These are phyloP conservation scores for Limonius californicus DNA, from an alignment of 1,140 invertebrate genomes.

Conservation along the genomic window DNA sequence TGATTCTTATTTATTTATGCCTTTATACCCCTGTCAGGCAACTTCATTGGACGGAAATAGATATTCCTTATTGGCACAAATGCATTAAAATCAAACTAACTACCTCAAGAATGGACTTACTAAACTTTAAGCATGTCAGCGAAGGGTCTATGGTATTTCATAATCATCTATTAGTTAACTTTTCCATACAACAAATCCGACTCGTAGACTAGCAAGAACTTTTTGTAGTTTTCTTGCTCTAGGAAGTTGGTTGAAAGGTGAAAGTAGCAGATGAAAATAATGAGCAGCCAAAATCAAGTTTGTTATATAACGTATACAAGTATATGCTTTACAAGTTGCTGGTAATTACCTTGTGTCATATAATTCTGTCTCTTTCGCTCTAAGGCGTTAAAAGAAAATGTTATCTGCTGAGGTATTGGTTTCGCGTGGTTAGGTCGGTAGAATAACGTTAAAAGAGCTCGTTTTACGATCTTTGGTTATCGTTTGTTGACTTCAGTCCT, in stretches of 20 bases:
- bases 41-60: too few relatives aligned
- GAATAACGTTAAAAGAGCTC: not conserved
- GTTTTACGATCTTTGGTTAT: not conserved
- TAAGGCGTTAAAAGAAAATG: not conserved
- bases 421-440: not conserved
- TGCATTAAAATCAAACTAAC: too few relatives aligned
- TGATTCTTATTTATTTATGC: too few relatives aligned
- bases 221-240: not conserved
- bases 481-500: not conserved
- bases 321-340: not conserved
- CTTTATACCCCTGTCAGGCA: too few relatives aligned
- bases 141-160: too few relatives aligned
- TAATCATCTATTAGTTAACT: too few relatives aligned
- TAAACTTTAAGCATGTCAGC: too few relatives aligned
- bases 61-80: too few relatives aligned
- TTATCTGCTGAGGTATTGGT: too few relatives aligned
- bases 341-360: not conserved
- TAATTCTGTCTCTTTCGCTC: not conserved
- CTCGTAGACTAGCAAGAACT: too few relatives aligned
- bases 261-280: conserved; percentile 23
- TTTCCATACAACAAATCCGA: too few relatives aligned
- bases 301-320: conserved; percentile 18
- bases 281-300: conserved; percentile 19
- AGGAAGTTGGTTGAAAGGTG: conserved; percentile 15
- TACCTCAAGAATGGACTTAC: too few relatives aligned